Base-by-base conservation (phyloP, 1,140 invertebrate genomes). In the Oreohelix idahoensis region DNA sequence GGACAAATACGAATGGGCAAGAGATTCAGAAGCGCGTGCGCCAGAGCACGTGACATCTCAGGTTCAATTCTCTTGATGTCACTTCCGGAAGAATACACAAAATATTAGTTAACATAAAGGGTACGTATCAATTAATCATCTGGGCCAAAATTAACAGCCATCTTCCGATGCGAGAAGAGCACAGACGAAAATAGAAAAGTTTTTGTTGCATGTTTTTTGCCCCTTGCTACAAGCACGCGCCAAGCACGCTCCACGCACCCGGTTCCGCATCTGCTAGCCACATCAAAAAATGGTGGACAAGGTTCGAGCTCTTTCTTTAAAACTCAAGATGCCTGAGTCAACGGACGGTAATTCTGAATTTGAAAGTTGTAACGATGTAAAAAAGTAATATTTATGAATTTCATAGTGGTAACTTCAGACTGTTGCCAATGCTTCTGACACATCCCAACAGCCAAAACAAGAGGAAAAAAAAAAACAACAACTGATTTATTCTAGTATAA, bases 91-190 rank as follows among this genome's bases (percentile, higher is more conserved):
- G 51, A 79, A 63, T 66, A 69, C 53, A 39, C 77, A 79, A 66
- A 79, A 79, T 79, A 66, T 79, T 79, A 32, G 53, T 66, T 79
- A 79, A 58, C 53, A 79, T 79, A 63, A 66, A 79, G 32, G 32
- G 29, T 79, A 79, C 58, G 58, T 79, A 79, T 79, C 77, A 79
- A 79, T 79, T 79, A 79, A 79, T 79, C 77, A 79, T 66, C 77
- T 66, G 53, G 77, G 58, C 32, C 53, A 39, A 79, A 79, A 79
- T 79, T 79, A 79, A 66, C 77, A 51, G 45, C 38, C 42, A 76
- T 49, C 42, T 76, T 35, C 45, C 10, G 45, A 76, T 35, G n/a
- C 15, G n/a, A 49, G 45, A 49, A 42, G 20, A n/a, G 36, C 63
- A 32, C 63, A 66, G n/a, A 5, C n/a, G 4, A 35, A 29, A 66